phyloP scores from a whole-genome alignment of 37 sponge, comb jelly and placozoan species.

The Cladorhizidae sp. region DNA sequence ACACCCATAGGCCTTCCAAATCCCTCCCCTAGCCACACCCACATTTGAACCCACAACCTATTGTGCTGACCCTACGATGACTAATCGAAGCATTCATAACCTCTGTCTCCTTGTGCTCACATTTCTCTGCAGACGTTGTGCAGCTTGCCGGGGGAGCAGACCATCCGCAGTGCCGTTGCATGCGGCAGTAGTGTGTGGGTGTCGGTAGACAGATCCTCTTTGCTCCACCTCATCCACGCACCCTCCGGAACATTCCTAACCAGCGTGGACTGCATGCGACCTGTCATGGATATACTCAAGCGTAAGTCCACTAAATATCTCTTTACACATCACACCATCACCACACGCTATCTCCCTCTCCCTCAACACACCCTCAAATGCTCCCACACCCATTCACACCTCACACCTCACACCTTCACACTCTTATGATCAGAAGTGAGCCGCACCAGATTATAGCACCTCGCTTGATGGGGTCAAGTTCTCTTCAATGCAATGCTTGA shows the following conservation, averaged over 20 bases:
- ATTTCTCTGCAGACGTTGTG: conserved; percentile 20
- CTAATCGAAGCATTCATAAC: too few relatives aligned
- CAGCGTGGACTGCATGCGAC: conserved; percentile 49
- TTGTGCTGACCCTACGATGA: too few relatives aligned
- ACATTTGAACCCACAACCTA: too few relatives aligned
- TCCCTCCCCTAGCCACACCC: too few relatives aligned
- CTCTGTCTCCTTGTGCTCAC: too few relatives aligned
- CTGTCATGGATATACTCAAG: conserved; percentile 45
- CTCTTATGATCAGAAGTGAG: neutral
- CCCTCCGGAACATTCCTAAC: conserved; percentile 38
- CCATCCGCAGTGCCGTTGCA: conserved; percentile 21
- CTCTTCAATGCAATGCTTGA: too few relatives aligned
- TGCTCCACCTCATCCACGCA: conserved; percentile 53
- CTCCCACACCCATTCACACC: neutral
- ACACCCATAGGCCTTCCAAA: too few relatives aligned
- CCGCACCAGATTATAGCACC: too few relatives aligned
- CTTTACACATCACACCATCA: too few relatives aligned
- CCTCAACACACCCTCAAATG: too few relatives aligned
- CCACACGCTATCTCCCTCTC: too few relatives aligned
- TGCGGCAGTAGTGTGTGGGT: conserved; percentile 55
- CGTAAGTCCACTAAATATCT: conserved; percentile 23
- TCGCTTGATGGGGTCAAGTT: too few relatives aligned
- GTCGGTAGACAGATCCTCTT: conserved; percentile 15
- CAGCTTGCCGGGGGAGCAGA: conserved; percentile 32
- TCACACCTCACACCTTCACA: neutral